Evolutionary conservation across 2,113 vertebrate species (phyloP).

Genomic region (Eulemur rufifrons): DNA sequence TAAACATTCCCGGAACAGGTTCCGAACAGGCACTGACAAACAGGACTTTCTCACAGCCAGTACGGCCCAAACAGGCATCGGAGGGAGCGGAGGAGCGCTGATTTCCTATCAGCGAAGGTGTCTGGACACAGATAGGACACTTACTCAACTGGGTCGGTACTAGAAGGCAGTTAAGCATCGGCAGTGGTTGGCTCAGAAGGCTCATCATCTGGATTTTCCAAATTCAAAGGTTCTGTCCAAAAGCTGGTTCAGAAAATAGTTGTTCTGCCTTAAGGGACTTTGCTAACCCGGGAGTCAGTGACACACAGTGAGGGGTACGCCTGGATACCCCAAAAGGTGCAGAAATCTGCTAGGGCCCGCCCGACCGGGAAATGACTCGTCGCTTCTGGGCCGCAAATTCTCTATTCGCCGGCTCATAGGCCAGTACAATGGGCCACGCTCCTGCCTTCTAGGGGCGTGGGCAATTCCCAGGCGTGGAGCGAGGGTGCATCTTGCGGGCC

Average conservation of each 20-base stretch:
- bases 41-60: neutral
- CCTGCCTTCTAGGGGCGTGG: neutral
- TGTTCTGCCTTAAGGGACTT: neutral
- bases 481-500: neutral
- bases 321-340: neutral
- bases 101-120: neutral
- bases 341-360: neutral
- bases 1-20: neutral
- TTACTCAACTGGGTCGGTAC: neutral
- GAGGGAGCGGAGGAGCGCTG: neutral
- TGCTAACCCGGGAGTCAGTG: neutral
- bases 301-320: neutral
- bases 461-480: neutral
- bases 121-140: neutral
- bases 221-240: neutral
- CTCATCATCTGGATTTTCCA: neutral
- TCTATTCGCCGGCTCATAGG: neutral
- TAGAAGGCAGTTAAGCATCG: neutral
- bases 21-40: neutral
- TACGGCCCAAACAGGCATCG: neutral
- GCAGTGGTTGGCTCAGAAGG: neutral
- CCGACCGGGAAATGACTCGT: neutral
- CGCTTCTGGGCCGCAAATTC: neutral
- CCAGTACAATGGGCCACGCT: slow-evolving; percentile 14
- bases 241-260: neutral